Evolutionary conservation across 2,888 invertebrate species (phyloP), one percentile per base, ranked within the genome.

Genomic region (Apamea epomidion): DNA sequence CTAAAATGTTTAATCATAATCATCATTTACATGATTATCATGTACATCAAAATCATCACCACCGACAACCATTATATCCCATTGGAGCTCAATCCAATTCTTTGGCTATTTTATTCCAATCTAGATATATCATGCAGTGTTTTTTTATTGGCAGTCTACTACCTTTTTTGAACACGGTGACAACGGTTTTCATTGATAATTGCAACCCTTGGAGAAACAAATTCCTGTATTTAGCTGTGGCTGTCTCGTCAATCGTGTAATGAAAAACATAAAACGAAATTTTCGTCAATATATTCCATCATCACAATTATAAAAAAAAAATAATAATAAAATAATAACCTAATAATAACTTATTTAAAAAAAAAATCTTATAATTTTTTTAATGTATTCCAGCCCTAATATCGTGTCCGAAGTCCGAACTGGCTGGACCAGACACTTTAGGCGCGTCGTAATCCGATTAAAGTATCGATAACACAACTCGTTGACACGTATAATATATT

Each of bases 361-460:
- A n/a, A n/a, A n/a, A n/a, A n/a, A n/a, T n/a, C n/a, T n/a, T n/a
- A n/a, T n/a, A n/a, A n/a, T n/a, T n/a, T n/a, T n/a, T n/a, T n/a
- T n/a, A n/a, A n/a, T 86, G 78, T 87, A 67, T 64, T 45, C 74
- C 65, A 51, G 67, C 65, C 82, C 70, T 87, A 82, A 77, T 14
- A 32, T 65, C 45, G 14, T 78, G 74, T 78, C 81, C 29, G 25
- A 82, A 84, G 37, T 37, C 37, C 42, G 5, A 37, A 37, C 74
- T 72, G 72, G 68, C 88, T 51, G 76, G 87, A 88, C 89, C 87
- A 86, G 89, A 82, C 84, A 81, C 84, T 86, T 87, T 82, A 83
- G 86, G 83, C 85, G 84, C 84, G 88, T 84, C 78, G 77, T 92
- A 91, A 93, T 92, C 91, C 88, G 91, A 93, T 93, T 91, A 91